Conservation (phyloP, 2,797 vertebrate species). For the Acrocephalus scirpaceus region DNA sequence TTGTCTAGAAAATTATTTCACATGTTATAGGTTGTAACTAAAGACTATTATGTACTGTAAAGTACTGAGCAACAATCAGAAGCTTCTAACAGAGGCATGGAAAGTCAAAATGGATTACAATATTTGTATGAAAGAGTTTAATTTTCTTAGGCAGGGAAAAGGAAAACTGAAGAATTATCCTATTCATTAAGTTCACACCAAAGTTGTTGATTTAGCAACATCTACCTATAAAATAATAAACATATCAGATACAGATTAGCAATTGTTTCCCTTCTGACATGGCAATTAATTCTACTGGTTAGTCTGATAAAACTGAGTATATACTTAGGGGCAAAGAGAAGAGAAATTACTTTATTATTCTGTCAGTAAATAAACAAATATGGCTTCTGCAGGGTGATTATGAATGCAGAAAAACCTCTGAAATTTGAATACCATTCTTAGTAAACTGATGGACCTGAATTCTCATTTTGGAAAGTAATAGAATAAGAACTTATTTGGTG, state of each 20-base stretch:
- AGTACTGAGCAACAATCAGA: background rate
- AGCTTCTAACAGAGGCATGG: background rate
- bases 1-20: background rate
- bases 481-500: background rate
- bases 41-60: background rate
- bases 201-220: background rate
- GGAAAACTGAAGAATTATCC: background rate
- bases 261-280: background rate
- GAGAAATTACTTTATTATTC: background rate
- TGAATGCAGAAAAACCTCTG: background rate
- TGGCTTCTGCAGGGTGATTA: background rate
- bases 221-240: background rate
- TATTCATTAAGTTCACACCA: background rate
- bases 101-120: background rate
- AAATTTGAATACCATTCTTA: background rate
- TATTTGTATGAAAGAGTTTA: background rate
- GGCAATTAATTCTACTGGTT: background rate
- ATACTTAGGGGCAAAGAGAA: background rate
- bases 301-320: background rate
- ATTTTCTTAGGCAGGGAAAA: background rate
- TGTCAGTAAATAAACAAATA: background rate
- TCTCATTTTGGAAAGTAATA: background rate
- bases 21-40: background rate
- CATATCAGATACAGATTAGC: background rate
- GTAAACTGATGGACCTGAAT: background rate